phyloP scores from a whole-genome alignment of 2,797 vertebrate species.

The Sebastes minor region DNA sequence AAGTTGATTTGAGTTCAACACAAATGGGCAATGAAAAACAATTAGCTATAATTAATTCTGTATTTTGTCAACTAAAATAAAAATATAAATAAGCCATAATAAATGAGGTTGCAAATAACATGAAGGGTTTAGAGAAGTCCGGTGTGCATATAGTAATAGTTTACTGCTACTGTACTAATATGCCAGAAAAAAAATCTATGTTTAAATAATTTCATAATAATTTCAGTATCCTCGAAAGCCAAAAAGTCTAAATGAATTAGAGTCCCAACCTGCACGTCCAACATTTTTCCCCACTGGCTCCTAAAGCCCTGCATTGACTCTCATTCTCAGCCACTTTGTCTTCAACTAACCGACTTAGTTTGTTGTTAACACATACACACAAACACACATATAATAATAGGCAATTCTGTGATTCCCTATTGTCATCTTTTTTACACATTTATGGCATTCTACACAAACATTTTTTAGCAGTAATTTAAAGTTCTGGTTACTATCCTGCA shows the following conservation, averaged over 20 bases:
- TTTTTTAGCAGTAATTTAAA: too few relatives aligned
- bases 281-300: not conserved
- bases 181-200: not conserved
- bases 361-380: too few relatives aligned
- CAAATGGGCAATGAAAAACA: constrained; percentile 22
- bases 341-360: too few relatives aligned
- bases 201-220: not conserved
- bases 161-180: not conserved
- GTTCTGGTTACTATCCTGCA: not conserved
- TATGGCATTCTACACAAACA: not conserved
- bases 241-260: not conserved
- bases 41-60: constrained; percentile 39
- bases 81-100: not conserved
- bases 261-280: not conserved
- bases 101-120: not conserved
- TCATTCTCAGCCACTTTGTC: too few relatives aligned
- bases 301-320: not conserved
- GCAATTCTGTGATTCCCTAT: too few relatives aligned
- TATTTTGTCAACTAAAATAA: constrained; percentile 12
- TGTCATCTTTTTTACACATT: not conserved
- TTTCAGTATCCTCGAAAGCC: not conserved
- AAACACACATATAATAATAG: too few relatives aligned
- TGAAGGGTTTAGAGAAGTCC: not conserved
- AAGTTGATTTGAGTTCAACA: constrained; percentile 27
- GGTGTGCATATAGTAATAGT: not conserved